Conservation (phyloP, 1,140 invertebrate species). For the Aethina tumida region DNA sequence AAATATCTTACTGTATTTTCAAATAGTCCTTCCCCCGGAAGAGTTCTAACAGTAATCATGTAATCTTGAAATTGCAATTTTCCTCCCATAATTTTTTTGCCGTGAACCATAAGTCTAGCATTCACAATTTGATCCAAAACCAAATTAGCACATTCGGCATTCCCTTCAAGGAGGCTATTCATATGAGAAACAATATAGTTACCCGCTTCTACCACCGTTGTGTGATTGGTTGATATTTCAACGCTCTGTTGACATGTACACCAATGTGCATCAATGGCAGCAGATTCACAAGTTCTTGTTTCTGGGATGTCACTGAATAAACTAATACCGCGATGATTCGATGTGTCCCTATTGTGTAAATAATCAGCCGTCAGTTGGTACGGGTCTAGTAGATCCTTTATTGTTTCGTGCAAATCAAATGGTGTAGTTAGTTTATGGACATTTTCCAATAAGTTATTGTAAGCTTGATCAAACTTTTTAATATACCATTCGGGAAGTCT, state of each 20-base stretch:
- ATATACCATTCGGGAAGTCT: constrained; percentile 66
- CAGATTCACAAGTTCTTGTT: constrained; percentile 61
- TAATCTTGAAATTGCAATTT: constrained; percentile 47
- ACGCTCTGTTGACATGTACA: constrained; percentile 65
- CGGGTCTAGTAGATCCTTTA: constrained; percentile 51
- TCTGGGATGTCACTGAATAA: constrained; percentile 60
- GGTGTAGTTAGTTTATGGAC: constrained; percentile 67
- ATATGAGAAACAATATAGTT: constrained; percentile 49
- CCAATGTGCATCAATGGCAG: constrained; percentile 70
- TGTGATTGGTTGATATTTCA: constrained; percentile 42
- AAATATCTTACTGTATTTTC: constrained; percentile 55
- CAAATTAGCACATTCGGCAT: constrained; percentile 48
- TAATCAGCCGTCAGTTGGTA: constrained; percentile 23
- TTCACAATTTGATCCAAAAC: constrained; percentile 44
- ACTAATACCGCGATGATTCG: too few relatives aligned
- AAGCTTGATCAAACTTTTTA: constrained; percentile 49
- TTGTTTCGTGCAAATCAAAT: constrained; percentile 69
- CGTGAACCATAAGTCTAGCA: constrained; percentile 41
- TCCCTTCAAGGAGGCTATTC: constrained; percentile 49
- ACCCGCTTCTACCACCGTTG: constrained; percentile 38
- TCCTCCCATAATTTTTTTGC: constrained; percentile 33
- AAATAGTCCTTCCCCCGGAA: constrained; percentile 64
- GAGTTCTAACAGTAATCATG: constrained; percentile 52
- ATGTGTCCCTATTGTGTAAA: constrained; percentile 13
- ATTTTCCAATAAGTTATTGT: constrained; percentile 60